A percentile compares a stretch with the other conserved stretches of the same genome.
Evolutionary conservation across 2,113 vertebrate genomes (phyloP).

Genomic region (Aleadryas rufinucha): DNA sequence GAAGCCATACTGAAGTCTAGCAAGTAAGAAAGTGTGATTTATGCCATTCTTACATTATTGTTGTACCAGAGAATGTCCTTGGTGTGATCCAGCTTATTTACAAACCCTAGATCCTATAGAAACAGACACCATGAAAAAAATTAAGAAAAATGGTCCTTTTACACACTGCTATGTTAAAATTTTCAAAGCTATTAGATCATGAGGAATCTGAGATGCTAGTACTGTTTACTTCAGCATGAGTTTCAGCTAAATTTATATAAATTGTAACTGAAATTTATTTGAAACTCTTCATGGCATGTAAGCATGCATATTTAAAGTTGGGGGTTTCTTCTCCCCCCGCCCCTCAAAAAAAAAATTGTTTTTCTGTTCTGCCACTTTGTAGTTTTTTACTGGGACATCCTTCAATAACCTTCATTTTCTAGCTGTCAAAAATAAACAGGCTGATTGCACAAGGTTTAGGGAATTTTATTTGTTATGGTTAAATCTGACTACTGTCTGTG

Average conservation of each 20-base stretch:
- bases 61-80: neutral
- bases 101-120: neutral
- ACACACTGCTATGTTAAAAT: neutral
- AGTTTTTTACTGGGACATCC: neutral
- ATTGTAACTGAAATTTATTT: neutral
- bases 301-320: neutral
- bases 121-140: neutral
- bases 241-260: neutral
- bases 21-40: neutral
- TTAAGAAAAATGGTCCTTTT: neutral
- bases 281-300: neutral
- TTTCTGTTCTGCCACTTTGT: neutral
- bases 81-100: neutral
- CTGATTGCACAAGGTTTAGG: neutral
- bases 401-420: neutral
- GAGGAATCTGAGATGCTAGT: neutral
- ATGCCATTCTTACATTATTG: neutral
- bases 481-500: neutral
- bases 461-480: neutral
- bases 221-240: neutral
- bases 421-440: neutral
- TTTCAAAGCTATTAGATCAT: neutral
- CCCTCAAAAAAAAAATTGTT: fast-evolving
- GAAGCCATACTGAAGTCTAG: neutral
- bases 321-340: fast-evolving